A percentile compares a stretch with the other conserved stretches of the same genome.
Conservation (phyloP, 2,888 invertebrate species). For the Plebejus anna region DNA sequence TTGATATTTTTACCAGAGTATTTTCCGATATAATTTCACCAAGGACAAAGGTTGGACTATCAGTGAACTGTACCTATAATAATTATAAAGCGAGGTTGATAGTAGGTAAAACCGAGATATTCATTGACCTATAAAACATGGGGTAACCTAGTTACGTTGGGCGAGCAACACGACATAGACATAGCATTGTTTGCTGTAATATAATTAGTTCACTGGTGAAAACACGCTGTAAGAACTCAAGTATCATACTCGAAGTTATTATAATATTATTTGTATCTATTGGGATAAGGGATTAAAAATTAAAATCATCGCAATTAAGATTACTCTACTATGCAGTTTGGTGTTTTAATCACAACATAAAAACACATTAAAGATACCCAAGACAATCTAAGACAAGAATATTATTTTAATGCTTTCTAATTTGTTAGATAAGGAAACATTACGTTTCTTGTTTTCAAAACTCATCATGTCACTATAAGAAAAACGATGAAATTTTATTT, state of each 20-base stretch:
- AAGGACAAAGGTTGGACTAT: not conserved
- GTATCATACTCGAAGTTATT: not conserved
- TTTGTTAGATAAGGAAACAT: no score
- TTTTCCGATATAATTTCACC: not conserved
- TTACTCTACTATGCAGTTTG: no score
- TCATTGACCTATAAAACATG: constrained; percentile 27
- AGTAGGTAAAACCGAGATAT: constrained; percentile 12
- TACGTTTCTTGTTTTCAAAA: no score
- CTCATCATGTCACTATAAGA: no score
- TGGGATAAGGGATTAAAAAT: no score
- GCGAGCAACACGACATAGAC: constrained; percentile 2
- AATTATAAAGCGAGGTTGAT: constrained; percentile 8
- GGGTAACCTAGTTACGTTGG: constrained; percentile 28
- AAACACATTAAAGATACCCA: no score
- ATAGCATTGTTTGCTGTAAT: constrained; percentile 6
- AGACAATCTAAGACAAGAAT: no score
- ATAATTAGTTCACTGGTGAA: constrained; percentile 21
- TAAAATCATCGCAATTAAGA: no score
- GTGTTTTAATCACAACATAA: no score
- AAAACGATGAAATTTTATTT: no score
- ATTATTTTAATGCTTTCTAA: no score
- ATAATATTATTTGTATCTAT: no score
- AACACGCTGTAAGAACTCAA: not conserved
- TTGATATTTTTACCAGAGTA: not conserved
- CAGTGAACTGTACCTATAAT: not conserved